A percentile compares a stretch with the other conserved stretches of the same genome.
These are phyloP conservation scores for Drosophila ercepeae DNA, from an alignment of 1,140 invertebrate species.

Conservation along the genomic window DNA sequence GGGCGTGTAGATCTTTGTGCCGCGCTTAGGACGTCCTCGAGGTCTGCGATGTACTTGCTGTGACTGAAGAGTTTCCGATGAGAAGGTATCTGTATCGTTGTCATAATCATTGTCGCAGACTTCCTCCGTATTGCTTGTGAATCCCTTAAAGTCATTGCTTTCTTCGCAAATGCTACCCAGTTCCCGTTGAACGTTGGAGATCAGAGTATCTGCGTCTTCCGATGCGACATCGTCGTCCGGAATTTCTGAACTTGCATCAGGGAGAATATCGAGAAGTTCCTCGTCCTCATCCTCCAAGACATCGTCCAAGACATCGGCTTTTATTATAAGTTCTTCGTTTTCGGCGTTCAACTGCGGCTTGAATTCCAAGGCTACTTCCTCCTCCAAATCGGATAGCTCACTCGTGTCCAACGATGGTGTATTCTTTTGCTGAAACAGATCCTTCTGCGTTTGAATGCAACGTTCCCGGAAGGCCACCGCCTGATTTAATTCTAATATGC, in stretches of 20 bases:
- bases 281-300: background rate
- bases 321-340: background rate
- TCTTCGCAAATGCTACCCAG: constrained; percentile 25
- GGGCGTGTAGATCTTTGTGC: background rate
- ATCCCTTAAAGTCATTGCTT: constrained; percentile 15
- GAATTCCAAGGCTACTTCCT: background rate
- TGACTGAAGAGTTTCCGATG: background rate
- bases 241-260: background rate
- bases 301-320: background rate
- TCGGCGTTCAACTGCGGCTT: background rate
- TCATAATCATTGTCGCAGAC: background rate
- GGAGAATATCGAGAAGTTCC: background rate
- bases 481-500: constrained; percentile 50
- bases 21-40: background rate
- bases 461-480: constrained; percentile 55
- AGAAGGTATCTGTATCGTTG: background rate
- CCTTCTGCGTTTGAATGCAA: constrained; percentile 43
- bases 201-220: constrained; percentile 29
- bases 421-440: constrained; percentile 4
- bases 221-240: constrained; percentile 1
- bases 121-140: background rate
- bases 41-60: background rate
- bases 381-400: background rate
- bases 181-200: constrained; percentile 28
- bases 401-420: background rate